These are phyloP conservation scores for Mesorhabditis spiculigera DNA, from an alignment of 2,888 invertebrate genomes.

Conservation along the genomic window DNA sequence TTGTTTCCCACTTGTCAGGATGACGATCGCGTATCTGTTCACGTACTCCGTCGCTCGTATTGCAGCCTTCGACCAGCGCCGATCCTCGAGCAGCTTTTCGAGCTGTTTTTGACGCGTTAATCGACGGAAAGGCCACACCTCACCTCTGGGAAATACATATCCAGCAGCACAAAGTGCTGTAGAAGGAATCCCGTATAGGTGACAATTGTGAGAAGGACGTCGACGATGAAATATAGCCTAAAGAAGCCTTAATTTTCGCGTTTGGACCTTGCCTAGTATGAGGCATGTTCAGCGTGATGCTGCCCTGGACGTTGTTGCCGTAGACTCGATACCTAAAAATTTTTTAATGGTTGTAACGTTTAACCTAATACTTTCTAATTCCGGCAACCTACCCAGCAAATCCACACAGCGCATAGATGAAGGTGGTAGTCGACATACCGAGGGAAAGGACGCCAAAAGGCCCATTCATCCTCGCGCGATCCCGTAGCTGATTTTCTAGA, in stretches of 20 bases:
- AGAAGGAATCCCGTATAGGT: not conserved
- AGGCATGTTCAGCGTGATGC: slow-evolving; percentile 81
- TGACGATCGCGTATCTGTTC: not conserved
- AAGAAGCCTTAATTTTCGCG: not conserved
- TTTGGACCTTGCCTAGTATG: slow-evolving; percentile 31
- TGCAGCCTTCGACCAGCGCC: not conserved
- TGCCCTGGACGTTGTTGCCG: slow-evolving; percentile 74
- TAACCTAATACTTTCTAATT: not conserved
- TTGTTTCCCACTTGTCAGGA: not conserved
- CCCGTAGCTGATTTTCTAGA: not conserved
- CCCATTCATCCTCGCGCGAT: not conserved
- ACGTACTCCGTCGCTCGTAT: not conserved
- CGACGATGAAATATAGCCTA: not conserved
- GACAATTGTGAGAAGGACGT: not conserved
- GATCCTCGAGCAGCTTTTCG: not conserved
- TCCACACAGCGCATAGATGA: not conserved
- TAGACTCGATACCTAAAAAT: slow-evolving; percentile 66
- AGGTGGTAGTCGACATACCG: slow-evolving; percentile 2
- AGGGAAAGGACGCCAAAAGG: slow-evolving; percentile 4
- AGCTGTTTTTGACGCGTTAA: not conserved
- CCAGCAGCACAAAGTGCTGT: not conserved
- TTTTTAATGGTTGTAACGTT: not conserved
- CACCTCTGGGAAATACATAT: slow-evolving; percentile 5
- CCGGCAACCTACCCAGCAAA: not conserved
- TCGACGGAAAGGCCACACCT: too few relatives aligned